These are phyloP conservation scores for Zosterops borbonicus DNA, from an alignment of 2,113 vertebrate species.

Conservation along the genomic window DNA sequence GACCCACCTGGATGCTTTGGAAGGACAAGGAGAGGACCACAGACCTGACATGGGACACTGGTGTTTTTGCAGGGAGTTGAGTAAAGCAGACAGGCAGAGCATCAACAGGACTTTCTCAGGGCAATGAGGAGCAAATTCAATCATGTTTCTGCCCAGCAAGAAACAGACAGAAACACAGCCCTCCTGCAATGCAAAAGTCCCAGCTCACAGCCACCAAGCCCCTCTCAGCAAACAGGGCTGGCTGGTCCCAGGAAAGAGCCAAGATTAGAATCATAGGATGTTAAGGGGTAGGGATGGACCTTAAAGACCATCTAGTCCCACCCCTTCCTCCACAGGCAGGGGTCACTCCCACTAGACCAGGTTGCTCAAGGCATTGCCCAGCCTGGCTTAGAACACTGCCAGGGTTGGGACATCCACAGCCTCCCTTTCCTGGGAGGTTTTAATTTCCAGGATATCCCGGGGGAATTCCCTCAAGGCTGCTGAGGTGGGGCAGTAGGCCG, in stretches of 20 bases:
- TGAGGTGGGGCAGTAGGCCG: accelerated
- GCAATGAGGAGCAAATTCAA: neutral
- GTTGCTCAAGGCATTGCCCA: neutral
- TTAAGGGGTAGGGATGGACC: neutral
- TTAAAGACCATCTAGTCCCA: neutral
- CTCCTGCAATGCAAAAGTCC: neutral
- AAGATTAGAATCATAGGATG: neutral
- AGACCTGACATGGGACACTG: neutral
- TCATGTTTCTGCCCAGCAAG: neutral
- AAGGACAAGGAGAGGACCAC: neutral
- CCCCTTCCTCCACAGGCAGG: neutral
- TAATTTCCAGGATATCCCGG: neutral
- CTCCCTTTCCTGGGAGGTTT: neutral
- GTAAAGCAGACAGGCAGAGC: neutral
- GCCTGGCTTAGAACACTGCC: neutral
- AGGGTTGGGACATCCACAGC: neutral
- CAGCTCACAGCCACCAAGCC: neutral
- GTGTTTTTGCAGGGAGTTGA: neutral
- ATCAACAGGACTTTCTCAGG: neutral
- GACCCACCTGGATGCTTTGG: neutral
- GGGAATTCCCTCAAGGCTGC: neutral
- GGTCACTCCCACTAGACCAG: neutral
- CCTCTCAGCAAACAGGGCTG: neutral
- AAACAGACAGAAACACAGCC: accelerated
- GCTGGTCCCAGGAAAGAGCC: neutral